A percentile compares a stretch with the other conserved stretches of the same genome.
Conservation (phyloP, 30 jellyfish, hydroid and myxozoan genomes). For the Calvadosia cruxmelitensis region DNA sequence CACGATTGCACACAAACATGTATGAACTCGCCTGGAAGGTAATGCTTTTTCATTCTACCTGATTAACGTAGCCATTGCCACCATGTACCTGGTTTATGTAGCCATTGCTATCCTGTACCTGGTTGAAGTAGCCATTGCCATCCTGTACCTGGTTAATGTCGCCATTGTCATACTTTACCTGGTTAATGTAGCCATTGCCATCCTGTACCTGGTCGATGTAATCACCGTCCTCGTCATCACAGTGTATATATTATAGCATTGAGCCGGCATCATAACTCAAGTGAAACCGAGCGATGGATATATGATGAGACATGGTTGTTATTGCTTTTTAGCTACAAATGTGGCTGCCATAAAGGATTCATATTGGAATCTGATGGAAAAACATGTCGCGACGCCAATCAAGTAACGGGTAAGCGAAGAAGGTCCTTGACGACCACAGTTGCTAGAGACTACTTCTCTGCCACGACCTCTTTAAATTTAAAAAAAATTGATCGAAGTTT, state of each 20-base stretch:
- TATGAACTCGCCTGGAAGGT: slow-evolving; percentile 29
- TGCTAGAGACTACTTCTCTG: too few species aligned
- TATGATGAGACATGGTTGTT: too few species aligned
- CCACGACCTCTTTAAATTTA: too few species aligned
- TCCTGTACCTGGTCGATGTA: too few species aligned
- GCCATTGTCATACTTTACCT: too few species aligned
- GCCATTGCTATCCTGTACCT: not conserved
- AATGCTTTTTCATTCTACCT: not conserved
- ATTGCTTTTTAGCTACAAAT: slow-evolving; percentile 48
- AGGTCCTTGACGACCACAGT: too few species aligned
- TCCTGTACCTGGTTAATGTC: not conserved
- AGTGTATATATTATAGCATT: too few species aligned
- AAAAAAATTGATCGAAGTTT: too few species aligned
- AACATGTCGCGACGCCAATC: slow-evolving; percentile 30
- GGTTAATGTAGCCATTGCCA: too few species aligned
- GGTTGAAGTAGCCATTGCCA: not conserved
- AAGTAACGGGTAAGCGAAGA: slow-evolving; percentile 20
- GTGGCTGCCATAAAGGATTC: slow-evolving; percentile 64
- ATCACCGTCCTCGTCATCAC: too few species aligned
- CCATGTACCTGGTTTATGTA: not conserved
- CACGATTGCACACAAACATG: slow-evolving; percentile 15
- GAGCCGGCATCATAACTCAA: too few species aligned
- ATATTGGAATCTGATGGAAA: slow-evolving; percentile 27
- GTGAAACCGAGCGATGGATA: too few species aligned
- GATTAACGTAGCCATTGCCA: not conserved